Percentiles rank a stretch among this genome's conserved stretches.
These are phyloP conservation scores for Paraescarpia echinospica DNA, from an alignment of 1,140 invertebrate species.

Conservation along the genomic window DNA sequence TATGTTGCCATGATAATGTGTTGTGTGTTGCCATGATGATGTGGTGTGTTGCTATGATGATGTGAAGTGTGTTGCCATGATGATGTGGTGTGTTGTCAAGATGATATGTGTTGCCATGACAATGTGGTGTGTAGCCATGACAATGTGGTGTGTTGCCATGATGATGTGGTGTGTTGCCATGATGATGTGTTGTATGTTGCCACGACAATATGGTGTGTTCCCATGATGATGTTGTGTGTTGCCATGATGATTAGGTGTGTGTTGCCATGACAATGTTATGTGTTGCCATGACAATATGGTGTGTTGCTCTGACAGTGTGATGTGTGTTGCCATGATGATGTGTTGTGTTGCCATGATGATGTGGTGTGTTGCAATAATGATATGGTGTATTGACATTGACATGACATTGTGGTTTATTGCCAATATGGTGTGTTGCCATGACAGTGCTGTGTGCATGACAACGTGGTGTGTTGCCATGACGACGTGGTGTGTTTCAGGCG, in stretches of 20 bases:
- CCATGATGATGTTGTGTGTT: too few relatives aligned
- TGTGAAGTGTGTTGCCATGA: neutral
- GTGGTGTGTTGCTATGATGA: neutral
- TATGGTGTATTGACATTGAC: neutral
- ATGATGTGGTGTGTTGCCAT: slow-evolving; percentile 32
- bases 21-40: neutral
- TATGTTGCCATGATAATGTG: too few relatives aligned
- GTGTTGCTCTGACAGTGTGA: too few relatives aligned
- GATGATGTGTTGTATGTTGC: slow-evolving; percentile 28
- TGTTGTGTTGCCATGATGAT: neutral
- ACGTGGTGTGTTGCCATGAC: neutral
- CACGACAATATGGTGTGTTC: too few relatives aligned
- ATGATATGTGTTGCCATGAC: neutral
- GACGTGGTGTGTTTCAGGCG: slow-evolving; percentile 49
- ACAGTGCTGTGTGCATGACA: neutral
- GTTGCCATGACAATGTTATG: too few relatives aligned
- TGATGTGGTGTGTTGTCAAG: neutral
- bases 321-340: neutral
- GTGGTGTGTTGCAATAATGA: neutral
- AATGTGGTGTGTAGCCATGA: neutral
- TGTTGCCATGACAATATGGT: too few relatives aligned
- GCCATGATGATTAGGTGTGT: too few relatives aligned
- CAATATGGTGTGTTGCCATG: neutral
- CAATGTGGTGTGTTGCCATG: neutral
- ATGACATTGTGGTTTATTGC: neutral